These are phyloP conservation scores for Agapetus fuscipes DNA, from an alignment of 2,888 invertebrate species.

Conservation along the genomic window DNA sequence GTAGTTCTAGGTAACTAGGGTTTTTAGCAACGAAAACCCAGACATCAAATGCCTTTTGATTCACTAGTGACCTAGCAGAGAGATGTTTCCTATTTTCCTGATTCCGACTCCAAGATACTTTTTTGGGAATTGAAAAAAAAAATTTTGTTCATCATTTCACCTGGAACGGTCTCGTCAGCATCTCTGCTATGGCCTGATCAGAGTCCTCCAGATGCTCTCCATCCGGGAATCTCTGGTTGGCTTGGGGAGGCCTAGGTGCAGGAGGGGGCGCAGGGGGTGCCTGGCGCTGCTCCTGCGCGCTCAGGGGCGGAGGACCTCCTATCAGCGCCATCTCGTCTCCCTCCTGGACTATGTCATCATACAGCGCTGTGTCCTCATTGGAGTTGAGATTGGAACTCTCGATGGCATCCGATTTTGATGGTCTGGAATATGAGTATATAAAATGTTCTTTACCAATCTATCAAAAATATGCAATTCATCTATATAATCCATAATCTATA, in stretches of 20 bases:
- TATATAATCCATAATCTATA: too few species aligned
- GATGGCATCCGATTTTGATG: conserved; percentile 12
- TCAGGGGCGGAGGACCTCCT: conserved; percentile 34
- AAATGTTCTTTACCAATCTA: too few species aligned
- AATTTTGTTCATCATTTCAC: conserved; percentile 25
- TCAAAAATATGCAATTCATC: too few species aligned
- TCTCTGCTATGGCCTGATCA: conserved; percentile 35
- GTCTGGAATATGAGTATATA: conserved; percentile 14
- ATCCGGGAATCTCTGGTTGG: conserved; percentile 24
- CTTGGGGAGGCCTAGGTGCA: conserved; percentile 19
- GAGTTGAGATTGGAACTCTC: conserved; percentile 16
- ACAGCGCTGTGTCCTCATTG: conserved; percentile 40
- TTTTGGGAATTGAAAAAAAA: too few species aligned
- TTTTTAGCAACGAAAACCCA: too few species aligned
- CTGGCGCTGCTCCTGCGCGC: conserved; percentile 25
- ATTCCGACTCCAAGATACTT: too few species aligned
- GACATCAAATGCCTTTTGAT: too few species aligned
- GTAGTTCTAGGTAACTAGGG: too few species aligned
- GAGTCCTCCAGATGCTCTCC: conserved; percentile 36
- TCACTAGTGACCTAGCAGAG: too few species aligned
- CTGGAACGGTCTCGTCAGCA: conserved; percentile 39
- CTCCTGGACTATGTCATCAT: conserved; percentile 54
- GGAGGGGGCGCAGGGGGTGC: conserved; percentile 7
- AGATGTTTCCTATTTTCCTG: too few species aligned
- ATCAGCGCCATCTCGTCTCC: conserved; percentile 40